Evolutionary conservation across 2,797 vertebrate genomes (phyloP).

Genomic region (Molossus molossus): DNA sequence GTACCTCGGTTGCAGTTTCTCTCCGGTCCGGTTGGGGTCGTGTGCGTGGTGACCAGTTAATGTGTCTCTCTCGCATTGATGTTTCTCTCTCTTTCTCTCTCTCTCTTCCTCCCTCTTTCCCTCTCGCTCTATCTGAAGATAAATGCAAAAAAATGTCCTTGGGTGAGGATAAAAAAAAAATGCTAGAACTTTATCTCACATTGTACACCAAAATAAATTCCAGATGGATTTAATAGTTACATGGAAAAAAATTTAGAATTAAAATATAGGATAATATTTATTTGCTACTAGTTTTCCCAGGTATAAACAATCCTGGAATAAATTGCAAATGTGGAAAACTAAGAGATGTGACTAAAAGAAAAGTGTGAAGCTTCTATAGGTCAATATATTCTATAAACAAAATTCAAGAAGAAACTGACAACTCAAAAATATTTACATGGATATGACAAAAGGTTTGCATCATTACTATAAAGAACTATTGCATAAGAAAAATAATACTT

Average conservation of each 20-base stretch:
- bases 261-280: neutral
- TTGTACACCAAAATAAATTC: neutral
- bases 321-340: neutral
- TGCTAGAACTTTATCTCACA: neutral
- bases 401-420: neutral
- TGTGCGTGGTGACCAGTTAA: too few relatives aligned
- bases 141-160: too few relatives aligned
- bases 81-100: too few relatives aligned
- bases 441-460: neutral
- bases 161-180: neutral
- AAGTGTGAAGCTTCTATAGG: neutral
- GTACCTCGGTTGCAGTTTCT: too few relatives aligned
- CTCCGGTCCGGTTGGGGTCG: too few relatives aligned
- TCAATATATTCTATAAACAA: neutral
- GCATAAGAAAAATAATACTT: neutral
- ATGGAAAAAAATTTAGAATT: neutral
- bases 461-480: neutral
- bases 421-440: neutral
- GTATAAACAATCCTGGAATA: neutral
- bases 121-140: too few relatives aligned
- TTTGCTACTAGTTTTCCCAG: neutral
- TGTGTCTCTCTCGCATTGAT: too few relatives aligned
- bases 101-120: too few relatives aligned
- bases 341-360: neutral
- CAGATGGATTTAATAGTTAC: neutral